Percentiles rank a stretch among this genome's conserved stretches.
These are phyloP conservation scores for Calliopum simillimum DNA, from an alignment of 2,888 invertebrate species.

Conservation along the genomic window DNA sequence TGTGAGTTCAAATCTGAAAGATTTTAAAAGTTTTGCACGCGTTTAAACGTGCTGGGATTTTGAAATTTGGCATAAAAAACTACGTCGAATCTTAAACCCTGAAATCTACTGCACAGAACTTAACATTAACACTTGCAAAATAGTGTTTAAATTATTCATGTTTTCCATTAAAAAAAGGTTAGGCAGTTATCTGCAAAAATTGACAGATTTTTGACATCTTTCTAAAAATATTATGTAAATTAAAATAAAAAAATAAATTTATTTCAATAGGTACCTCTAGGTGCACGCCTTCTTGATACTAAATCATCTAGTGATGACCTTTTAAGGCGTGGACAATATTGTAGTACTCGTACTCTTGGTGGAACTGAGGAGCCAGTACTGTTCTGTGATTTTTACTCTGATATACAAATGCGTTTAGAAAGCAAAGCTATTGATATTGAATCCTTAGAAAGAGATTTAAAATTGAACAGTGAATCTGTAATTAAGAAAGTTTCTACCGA, in stretches of 20 bases:
- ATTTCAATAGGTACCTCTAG: constrained; percentile 56
- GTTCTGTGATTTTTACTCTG: constrained; percentile 66
- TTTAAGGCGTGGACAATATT: constrained; percentile 63
- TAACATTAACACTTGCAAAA: too few species aligned
- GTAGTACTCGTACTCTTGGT: constrained; percentile 61
- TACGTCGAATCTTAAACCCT: too few species aligned
- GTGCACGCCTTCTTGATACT: constrained; percentile 58
- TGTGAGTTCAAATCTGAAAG: too few species aligned
- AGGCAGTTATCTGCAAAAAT: too few species aligned
- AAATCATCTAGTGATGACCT: constrained; percentile 59
- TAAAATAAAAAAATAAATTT: not conserved
- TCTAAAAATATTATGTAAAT: not conserved
- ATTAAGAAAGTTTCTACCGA: constrained; percentile 60
- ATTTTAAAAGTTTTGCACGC: too few species aligned
- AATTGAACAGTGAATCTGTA: constrained; percentile 58
- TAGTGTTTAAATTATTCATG: too few species aligned
- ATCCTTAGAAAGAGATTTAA: constrained; percentile 62
- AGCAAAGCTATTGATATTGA: constrained; percentile 65
- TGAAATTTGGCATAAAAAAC: too few species aligned
- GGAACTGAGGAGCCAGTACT: constrained; percentile 63
- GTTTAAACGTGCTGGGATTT: too few species aligned
- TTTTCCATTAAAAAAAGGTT: too few species aligned
- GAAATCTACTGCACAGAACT: too few species aligned
- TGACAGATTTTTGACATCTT: not conserved
- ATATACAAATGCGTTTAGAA: constrained; percentile 65